Evolutionary conservation across 2,888 invertebrate genomes (phyloP).

Genomic region (Eupithecia subumbrata): DNA sequence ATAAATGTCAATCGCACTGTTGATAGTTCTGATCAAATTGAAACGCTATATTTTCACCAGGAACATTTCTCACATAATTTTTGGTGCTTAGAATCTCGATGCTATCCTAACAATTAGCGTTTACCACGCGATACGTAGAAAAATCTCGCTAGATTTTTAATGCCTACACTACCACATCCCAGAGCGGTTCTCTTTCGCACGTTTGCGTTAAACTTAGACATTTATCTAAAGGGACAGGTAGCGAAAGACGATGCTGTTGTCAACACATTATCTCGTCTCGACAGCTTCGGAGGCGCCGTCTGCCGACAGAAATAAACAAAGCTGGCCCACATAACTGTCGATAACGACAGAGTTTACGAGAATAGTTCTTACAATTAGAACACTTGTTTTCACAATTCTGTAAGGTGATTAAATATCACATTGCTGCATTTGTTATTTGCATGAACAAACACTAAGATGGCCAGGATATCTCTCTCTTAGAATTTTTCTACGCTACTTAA

Average conservation of each 20-base stretch:
- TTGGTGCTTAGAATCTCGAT: not conserved
- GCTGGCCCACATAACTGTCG: conserved; percentile 68
- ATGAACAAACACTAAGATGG: not conserved
- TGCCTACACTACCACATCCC: not conserved
- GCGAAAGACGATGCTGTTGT: conserved; percentile 48
- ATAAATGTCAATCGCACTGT: not conserved
- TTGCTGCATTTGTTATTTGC: not conserved
- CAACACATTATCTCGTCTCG: conserved; percentile 49
- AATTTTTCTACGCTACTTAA: not conserved
- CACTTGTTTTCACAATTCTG: not conserved
- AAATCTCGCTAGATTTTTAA: not conserved
- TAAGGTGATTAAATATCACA: not conserved
- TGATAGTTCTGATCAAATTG: not conserved
- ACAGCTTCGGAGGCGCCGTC: conserved; percentile 59
- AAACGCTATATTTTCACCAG: not conserved
- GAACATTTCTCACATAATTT: too few species aligned
- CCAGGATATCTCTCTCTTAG: not conserved
- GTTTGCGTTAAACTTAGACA: not conserved
- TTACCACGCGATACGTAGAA: not conserved
- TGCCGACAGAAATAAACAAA: conserved; percentile 68
- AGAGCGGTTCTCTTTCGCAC: not conserved
- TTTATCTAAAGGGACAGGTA: conserved; percentile 18
- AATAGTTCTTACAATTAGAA: conserved; percentile 51
- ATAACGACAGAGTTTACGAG: conserved; percentile 58
- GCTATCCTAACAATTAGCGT: not conserved